phyloP scores from a whole-genome alignment of 2,797 vertebrate genomes.

The Notoglanidium macrostoma region DNA sequence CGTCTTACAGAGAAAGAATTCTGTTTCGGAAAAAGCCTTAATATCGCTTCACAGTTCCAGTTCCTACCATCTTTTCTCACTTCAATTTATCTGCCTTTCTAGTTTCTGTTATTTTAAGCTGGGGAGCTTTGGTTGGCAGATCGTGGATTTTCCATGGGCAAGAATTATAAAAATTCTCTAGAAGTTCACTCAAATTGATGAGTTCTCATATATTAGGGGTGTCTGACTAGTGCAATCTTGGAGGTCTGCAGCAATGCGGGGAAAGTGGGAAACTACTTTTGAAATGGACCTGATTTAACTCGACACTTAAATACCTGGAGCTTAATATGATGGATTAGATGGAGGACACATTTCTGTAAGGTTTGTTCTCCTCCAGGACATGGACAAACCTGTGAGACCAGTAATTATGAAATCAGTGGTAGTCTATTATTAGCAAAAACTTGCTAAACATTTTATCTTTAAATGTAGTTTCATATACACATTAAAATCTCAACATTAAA shows the following conservation, averaged over 20 bases:
- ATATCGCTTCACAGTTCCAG: not conserved
- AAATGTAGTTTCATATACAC: too few relatives aligned
- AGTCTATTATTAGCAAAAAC: not conserved
- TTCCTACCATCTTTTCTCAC: not conserved
- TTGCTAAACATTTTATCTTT: not conserved
- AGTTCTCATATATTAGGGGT: not conserved
- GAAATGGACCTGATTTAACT: not conserved
- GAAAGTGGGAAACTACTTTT: not conserved
- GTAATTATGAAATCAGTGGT: not conserved
- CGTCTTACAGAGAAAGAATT: constrained; percentile 10
- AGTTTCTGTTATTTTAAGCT: not conserved
- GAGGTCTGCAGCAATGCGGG: not conserved
- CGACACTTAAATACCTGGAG: too few relatives aligned
- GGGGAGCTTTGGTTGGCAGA: constrained; percentile 8
- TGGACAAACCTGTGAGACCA: not conserved
- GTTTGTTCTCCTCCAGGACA: not conserved
- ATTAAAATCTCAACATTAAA: not conserved
- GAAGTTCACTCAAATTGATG: not conserved
- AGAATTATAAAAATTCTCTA: not conserved
- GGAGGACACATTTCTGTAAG: not conserved
- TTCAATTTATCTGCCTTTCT: not conserved
- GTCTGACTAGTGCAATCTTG: not conserved
- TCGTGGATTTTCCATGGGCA: not conserved
- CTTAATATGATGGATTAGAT: not conserved
- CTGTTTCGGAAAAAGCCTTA: not conserved